Conservation (phyloP, 2,113 vertebrate genomes). For the Eolophus roseicapilla region DNA sequence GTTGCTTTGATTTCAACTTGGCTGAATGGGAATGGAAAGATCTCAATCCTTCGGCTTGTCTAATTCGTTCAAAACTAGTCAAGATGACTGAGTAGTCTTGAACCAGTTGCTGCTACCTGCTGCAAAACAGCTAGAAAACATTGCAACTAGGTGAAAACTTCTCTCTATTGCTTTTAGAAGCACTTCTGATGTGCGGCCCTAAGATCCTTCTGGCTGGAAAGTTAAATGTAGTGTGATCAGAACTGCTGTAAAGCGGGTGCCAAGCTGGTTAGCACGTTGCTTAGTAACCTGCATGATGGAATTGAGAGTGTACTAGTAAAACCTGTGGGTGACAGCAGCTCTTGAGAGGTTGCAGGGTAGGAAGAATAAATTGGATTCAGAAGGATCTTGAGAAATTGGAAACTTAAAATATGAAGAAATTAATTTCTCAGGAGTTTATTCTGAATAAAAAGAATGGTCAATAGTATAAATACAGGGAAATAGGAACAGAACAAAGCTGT, state of each 20-base stretch:
- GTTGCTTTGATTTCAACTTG: not conserved
- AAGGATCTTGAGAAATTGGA: not conserved
- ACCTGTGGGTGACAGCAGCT: not conserved
- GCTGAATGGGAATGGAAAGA: not conserved
- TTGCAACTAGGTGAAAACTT: not conserved
- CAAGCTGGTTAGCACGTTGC: not conserved
- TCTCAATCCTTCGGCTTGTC: not conserved
- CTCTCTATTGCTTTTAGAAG: not conserved
- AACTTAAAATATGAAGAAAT: not conserved
- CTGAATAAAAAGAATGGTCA: not conserved
- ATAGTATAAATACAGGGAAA: not conserved
- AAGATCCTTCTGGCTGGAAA: not conserved
- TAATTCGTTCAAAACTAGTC: not conserved
- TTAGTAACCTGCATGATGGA: not conserved
- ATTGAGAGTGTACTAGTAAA: not conserved
- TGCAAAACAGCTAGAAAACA: not conserved
- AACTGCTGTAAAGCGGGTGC: not conserved
- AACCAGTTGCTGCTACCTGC: not conserved
- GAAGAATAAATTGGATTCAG: not conserved
- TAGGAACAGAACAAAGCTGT: not conserved
- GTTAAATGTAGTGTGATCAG: not conserved
- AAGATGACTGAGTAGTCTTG: not conserved
- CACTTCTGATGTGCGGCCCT: not conserved
- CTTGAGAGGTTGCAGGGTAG: not conserved
- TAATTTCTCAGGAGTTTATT: not conserved